Evolutionary conservation across 1,140 invertebrate species (phyloP), one percentile per base, ranked within the genome.

Genomic region (Aplysia californica): DNA sequence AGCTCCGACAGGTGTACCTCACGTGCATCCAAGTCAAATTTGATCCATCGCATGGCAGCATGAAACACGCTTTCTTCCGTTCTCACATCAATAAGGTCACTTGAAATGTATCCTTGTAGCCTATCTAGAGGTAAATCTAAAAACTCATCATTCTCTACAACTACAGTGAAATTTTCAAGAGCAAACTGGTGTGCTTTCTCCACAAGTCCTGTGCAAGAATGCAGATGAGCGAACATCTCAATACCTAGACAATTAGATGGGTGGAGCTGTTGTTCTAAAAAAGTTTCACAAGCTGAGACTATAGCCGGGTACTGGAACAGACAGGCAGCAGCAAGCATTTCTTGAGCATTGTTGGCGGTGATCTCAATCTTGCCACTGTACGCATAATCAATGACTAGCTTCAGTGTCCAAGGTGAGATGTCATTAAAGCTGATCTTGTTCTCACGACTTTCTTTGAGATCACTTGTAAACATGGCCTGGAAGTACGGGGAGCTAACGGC

Each of bases 401-500:
- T 86, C 79, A 92, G 83, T 31, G 87, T 88, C 83, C 87, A 86
- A 18, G 89, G 86, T 41, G 89, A 90, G 59, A 91, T 85, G 56
- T 90, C 90, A 82, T 89, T 83, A 68, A 90, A 87, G 6, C 78
- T 79, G 41, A 90, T 85, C 44, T 87, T 78, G 29, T 85, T 80
- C 26, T 88, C 86, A 4, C 81, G 76, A 75, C 86, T 89, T 78
- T 91, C 91, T 69, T 83, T 76, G 56, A 91, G 83, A 66, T 90
- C 86, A 79, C 86, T 86, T n/a, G 88, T 87, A 75, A 91, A 91
- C 90, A 91, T 91, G 35, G 89, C 90, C 44, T 87, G 80, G 67
- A 91, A 91, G 71, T 91, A 91, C 1, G 87, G 89, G 78, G 89
- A 91, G 71, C 89, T 87, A 15, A 88, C 86, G 39, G 89, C 86